Conservation (phyloP, 2,888 invertebrate genomes). For the Drosophila kokeensis region DNA sequence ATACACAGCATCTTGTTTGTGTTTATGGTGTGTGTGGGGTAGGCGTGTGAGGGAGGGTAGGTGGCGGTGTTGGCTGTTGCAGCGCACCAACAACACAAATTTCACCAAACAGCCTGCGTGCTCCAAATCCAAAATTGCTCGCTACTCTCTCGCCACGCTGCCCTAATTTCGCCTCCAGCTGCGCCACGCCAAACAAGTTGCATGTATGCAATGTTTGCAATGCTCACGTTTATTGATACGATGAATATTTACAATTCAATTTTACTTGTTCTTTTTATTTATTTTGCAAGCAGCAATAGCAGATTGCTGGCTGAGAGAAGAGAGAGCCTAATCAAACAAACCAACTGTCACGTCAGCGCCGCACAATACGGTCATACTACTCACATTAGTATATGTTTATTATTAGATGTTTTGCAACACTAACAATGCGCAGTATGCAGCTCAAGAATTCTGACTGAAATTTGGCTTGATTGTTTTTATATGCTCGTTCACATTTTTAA, state of each 20-base stretch:
- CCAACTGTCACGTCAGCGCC: slow-evolving; percentile 83
- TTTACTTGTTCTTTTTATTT: slow-evolving; percentile 67
- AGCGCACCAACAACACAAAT: slow-evolving; percentile 49
- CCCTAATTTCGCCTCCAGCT: slow-evolving; percentile 53
- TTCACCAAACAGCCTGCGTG: slow-evolving; percentile 63
- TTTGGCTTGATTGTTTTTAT: neutral
- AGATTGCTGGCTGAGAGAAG: slow-evolving; percentile 48
- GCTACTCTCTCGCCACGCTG: slow-evolving; percentile 30
- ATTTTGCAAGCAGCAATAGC: slow-evolving; percentile 65
- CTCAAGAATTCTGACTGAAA: neutral
- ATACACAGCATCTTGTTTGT: slow-evolving; percentile 74
- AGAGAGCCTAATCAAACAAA: slow-evolving; percentile 80
- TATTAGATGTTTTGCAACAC: slow-evolving; percentile 30
- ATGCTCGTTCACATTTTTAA: neutral
- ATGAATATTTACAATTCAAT: slow-evolving; percentile 46
- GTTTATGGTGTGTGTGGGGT: slow-evolving; percentile 14
- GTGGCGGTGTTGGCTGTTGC: slow-evolving; percentile 45
- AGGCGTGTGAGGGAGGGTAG: slow-evolving; percentile 14
- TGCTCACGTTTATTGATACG: slow-evolving; percentile 38
- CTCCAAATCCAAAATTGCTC: slow-evolving; percentile 53
- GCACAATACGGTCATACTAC: slow-evolving; percentile 63
- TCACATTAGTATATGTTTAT: slow-evolving; percentile 16
- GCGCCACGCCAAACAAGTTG: slow-evolving; percentile 47
- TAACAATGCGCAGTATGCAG: slow-evolving; percentile 8
- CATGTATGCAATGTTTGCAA: slow-evolving; percentile 30